These are phyloP conservation scores for Papilio aristodemus DNA, from an alignment of 1,140 invertebrate genomes.

Conservation along the genomic window DNA sequence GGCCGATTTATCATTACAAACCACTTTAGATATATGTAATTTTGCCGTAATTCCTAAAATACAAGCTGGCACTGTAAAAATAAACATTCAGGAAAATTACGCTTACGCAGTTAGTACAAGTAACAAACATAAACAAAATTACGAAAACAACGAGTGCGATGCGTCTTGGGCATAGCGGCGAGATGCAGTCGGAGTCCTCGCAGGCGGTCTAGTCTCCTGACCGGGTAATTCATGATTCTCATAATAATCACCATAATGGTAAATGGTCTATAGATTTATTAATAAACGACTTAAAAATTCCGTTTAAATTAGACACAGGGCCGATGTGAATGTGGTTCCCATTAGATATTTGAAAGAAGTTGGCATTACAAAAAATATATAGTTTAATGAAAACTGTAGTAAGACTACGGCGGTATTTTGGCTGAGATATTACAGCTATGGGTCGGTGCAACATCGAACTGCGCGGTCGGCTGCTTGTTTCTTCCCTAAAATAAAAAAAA, in stretches of 20 bases:
- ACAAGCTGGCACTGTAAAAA: neutral
- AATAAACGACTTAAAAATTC: conserved; percentile 22
- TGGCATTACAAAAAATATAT: neutral
- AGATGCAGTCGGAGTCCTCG: conserved; percentile 23
- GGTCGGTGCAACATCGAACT: conserved; percentile 37
- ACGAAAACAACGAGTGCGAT: too few relatives aligned
- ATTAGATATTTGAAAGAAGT: conserved; percentile 28
- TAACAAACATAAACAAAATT: too few relatives aligned
- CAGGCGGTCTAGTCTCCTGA: conserved; percentile 11
- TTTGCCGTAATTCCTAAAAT: conserved; percentile 19
- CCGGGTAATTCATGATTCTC: conserved; percentile 32
- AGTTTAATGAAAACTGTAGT: conserved; percentile 11
- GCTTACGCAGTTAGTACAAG: too few relatives aligned
- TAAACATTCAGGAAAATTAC: too few relatives aligned
- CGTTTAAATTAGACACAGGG: conserved; percentile 39
- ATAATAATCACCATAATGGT: neutral
- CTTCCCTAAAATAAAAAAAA: too few relatives aligned
- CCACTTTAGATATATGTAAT: conserved; percentile 34
- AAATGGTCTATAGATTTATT: conserved; percentile 35
- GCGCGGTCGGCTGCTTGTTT: too few relatives aligned
- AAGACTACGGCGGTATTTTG: conserved; percentile 37
- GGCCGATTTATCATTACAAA: conserved; percentile 28
- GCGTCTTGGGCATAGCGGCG: too few relatives aligned
- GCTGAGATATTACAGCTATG: conserved; percentile 29
- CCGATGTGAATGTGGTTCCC: conserved; percentile 39